Conservation (phyloP, 2,797 vertebrate genomes). For the Notoglanidium macrostoma region DNA sequence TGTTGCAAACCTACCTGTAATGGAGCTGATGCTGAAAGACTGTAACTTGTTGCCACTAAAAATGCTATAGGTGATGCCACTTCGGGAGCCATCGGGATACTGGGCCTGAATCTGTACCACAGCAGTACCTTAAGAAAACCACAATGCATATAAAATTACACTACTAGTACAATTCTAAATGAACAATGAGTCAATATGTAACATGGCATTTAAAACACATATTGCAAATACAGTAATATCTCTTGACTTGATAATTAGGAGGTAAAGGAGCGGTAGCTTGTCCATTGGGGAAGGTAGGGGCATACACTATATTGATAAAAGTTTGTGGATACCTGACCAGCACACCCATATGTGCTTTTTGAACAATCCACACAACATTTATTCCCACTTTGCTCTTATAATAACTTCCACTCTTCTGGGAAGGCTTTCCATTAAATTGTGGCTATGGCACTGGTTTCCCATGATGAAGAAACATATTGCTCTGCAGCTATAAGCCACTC, state of each 20-base stretch:
- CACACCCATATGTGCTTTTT: background rate
- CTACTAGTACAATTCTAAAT: background rate
- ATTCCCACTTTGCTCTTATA: background rate
- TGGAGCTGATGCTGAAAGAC: conserved; percentile 84
- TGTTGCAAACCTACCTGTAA: conserved; percentile 76
- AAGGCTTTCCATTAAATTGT: too few species aligned
- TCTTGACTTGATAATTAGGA: background rate
- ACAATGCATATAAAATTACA: background rate
- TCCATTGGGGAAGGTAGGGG: background rate
- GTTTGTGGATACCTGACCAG: background rate
- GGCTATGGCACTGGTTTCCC: too few species aligned
- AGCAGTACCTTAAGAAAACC: conserved; percentile 77
- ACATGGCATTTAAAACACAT: background rate
- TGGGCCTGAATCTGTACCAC: conserved; percentile 83
- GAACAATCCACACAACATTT: background rate
- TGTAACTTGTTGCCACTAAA: conserved; percentile 89
- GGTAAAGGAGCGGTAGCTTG: background rate
- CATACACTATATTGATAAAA: background rate
- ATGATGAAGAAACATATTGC: background rate
- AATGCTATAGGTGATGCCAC: conserved; percentile 90
- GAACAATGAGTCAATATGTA: background rate
- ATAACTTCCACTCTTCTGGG: background rate
- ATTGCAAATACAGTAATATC: background rate
- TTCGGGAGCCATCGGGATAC: conserved; percentile 80
- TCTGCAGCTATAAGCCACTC: background rate